Evolutionary conservation across 2,888 invertebrate species (phyloP).

Genomic region (Coleophora deauratella): DNA sequence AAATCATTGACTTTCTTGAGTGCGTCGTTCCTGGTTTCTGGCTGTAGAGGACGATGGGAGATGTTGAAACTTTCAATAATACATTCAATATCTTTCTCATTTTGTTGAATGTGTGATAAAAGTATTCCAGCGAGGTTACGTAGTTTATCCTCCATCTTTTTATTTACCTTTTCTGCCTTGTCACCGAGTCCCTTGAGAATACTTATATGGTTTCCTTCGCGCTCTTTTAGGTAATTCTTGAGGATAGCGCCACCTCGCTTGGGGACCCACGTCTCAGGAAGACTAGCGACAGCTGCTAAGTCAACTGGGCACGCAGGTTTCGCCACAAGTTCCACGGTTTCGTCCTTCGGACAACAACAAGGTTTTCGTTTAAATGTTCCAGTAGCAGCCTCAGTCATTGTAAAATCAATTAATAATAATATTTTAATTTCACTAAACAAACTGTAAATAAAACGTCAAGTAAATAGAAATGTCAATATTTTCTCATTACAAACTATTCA

Average conservation of each 20-base stretch:
- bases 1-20: constrained; percentile 28
- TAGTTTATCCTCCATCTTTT: constrained; percentile 36
- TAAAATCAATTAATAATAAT: no score
- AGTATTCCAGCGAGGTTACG: constrained; percentile 36
- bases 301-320: constrained; percentile 40
- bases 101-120: constrained; percentile 35
- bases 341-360: background rate
- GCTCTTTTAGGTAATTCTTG: constrained; percentile 40
- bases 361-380: no score
- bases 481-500: no score
- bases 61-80: constrained; percentile 24
- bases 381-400: no score
- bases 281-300: constrained; percentile 38
- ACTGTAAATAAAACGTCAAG: no score
- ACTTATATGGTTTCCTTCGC: constrained; percentile 32
- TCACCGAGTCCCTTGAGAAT: constrained; percentile 26
- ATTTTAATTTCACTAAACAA: no score
- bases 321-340: constrained; percentile 16
- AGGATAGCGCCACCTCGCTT: constrained; percentile 39
- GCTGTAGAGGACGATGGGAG: constrained; percentile 13
- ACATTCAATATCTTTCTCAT: constrained; percentile 36
- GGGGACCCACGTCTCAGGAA: constrained; percentile 48
- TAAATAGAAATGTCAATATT: no score
- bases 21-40: constrained; percentile 24
- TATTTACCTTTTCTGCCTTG: constrained; percentile 30